phyloP scores from a whole-genome alignment of 2,113 vertebrate species.

The Chamaea fasciata region DNA sequence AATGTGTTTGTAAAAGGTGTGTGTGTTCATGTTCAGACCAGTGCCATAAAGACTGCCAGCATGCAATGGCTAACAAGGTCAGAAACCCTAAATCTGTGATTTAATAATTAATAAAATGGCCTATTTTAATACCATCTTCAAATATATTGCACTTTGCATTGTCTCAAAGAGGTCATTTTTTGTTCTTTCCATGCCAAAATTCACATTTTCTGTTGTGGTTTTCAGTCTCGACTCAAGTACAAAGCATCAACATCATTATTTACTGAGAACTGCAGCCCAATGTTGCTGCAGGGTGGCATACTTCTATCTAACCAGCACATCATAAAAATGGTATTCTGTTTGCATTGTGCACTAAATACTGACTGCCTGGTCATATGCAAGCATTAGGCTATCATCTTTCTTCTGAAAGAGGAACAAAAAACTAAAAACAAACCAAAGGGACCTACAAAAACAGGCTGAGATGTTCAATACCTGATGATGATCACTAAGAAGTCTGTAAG shows the following conservation, averaged over 20 bases:
- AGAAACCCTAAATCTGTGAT: neutral
- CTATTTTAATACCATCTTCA: neutral
- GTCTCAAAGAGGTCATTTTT: neutral
- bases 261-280: neutral
- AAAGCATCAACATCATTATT: neutral
- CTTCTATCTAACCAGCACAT: neutral
- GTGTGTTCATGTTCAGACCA: neutral
- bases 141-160: neutral
- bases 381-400: neutral
- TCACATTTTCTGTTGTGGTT: neutral
- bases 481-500: slow-evolving; percentile 23
- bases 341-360: neutral
- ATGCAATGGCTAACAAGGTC: neutral
- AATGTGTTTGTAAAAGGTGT: neutral
- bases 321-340: neutral
- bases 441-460: neutral
- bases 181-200: neutral
- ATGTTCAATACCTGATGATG: slow-evolving; percentile 9
- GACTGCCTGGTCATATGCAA: neutral
- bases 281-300: neutral
- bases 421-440: neutral
- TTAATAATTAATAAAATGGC: neutral
- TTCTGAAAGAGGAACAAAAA: neutral
- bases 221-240: neutral
- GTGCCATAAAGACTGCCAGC: neutral